Evolutionary conservation across 2,797 vertebrate genomes (phyloP).

Genomic region (Eulemur mongoz): DNA sequence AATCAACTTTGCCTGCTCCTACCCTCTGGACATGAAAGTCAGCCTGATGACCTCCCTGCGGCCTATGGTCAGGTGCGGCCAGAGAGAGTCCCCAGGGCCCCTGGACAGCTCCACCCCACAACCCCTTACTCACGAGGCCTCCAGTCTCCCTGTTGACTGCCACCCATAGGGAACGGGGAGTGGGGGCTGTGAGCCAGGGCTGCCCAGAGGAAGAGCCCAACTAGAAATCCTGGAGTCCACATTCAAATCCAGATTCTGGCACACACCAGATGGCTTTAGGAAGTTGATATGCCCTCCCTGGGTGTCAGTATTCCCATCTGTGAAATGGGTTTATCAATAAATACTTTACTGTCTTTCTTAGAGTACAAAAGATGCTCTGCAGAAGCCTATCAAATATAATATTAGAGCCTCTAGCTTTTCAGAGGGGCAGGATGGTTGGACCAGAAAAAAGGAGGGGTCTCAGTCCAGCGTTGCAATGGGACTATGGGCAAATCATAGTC

Average conservation of each 20-base stretch:
- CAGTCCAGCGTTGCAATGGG: neutral
- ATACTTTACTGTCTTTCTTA: neutral
- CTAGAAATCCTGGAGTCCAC: neutral
- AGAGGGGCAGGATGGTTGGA: neutral
- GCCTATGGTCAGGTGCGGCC: slow-evolving; percentile 80
- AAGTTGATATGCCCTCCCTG: neutral
- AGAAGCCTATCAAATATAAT: neutral
- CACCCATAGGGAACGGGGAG: neutral
- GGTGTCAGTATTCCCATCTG: neutral
- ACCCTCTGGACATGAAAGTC: slow-evolving; percentile 83
- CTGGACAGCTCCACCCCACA: fast-evolving
- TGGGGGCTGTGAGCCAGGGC: neutral
- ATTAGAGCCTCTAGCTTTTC: neutral
- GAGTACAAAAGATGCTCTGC: neutral
- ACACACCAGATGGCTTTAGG: neutral
- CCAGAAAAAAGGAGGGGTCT: neutral
- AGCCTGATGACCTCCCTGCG: slow-evolving; percentile 82
- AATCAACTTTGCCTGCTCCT: slow-evolving; percentile 86
- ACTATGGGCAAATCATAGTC: neutral
- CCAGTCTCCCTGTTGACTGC: neutral
- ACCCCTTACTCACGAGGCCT: neutral
- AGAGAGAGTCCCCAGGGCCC: neutral
- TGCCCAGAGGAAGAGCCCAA: neutral
- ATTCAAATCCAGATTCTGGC: neutral
- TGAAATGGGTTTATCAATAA: neutral